Percentiles rank a stretch among this genome's conserved stretches.
These are phyloP conservation scores for Etheostoma perlongum DNA, from an alignment of 2,797 vertebrate species.

Conservation along the genomic window DNA sequence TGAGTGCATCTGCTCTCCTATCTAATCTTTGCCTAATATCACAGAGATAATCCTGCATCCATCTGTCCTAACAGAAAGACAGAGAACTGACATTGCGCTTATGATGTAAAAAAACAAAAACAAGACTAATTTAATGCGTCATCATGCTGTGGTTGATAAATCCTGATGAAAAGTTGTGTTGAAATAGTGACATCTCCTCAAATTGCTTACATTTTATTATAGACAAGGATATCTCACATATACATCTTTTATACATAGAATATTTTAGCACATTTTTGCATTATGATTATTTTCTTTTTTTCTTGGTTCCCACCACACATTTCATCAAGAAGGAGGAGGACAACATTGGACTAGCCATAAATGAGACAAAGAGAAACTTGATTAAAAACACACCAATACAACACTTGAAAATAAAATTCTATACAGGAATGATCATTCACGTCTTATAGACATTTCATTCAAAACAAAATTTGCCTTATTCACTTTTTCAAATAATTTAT, in stretches of 20 bases:
- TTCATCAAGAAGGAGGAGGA: conserved; percentile 68
- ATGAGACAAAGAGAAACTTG: conserved; percentile 71
- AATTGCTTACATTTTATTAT: conserved; percentile 81
- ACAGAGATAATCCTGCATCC: conserved; percentile 85
- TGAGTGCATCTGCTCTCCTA: conserved; percentile 86
- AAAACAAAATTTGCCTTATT: conserved; percentile 38
- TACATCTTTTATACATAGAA: conserved; percentile 80
- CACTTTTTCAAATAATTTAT: conserved; percentile 41
- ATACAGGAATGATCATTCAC: conserved; percentile 66
- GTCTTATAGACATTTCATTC: conserved; percentile 54
- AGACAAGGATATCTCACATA: conserved; percentile 83
- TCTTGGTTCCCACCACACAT: conserved; percentile 59
- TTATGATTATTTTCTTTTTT: conserved; percentile 43
- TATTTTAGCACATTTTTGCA: conserved; percentile 62
- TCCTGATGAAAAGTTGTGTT: conserved; percentile 32
- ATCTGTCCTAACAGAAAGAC: conserved; percentile 78
- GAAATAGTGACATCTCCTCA: conserved; percentile 54
- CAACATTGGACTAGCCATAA: conserved; percentile 69
- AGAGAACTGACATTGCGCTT: conserved; percentile 51
- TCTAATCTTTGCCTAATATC: conserved; percentile 89
- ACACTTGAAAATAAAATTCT: conserved; percentile 69
- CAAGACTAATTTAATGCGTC: conserved; percentile 46
- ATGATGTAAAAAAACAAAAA: conserved; percentile 38
- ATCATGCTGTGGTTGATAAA: conserved; percentile 37
- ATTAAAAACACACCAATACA: conserved; percentile 73